These are phyloP conservation scores for Dreissena rostriformis DNA, from an alignment of 1,140 invertebrate genomes.

Conservation along the genomic window DNA sequence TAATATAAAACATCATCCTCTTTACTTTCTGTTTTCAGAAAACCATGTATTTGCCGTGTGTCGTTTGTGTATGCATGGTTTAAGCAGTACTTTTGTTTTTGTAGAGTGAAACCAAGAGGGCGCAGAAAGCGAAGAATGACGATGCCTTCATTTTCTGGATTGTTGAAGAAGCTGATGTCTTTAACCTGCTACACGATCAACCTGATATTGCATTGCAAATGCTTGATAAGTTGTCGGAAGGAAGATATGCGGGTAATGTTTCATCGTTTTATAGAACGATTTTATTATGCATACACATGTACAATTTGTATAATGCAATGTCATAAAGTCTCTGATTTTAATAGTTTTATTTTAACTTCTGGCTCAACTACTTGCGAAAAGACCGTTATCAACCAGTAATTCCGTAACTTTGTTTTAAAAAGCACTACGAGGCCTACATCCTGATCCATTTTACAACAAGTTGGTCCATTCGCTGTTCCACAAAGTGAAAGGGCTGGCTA, in stretches of 20 bases:
- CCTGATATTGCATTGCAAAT: constrained; percentile 28
- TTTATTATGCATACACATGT: too few species aligned
- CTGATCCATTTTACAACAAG: not conserved
- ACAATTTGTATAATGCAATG: too few species aligned
- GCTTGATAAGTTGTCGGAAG: constrained; percentile 25
- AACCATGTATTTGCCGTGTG: too few species aligned
- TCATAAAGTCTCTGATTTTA: too few species aligned
- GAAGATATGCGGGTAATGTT: constrained; percentile 31
- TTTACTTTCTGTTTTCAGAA: too few species aligned
- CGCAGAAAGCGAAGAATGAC: constrained; percentile 3
- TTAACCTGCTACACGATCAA: constrained; percentile 38
- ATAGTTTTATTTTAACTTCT: too few species aligned
- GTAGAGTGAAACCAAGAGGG: constrained; percentile 33
- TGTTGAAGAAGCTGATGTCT: constrained; percentile 48
- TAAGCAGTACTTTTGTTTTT: not conserved
- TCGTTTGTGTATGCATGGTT: too few species aligned
- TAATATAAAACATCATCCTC: too few species aligned
- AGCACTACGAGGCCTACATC: constrained; percentile 28
- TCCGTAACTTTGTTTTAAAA: not conserved
- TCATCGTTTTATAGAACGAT: too few species aligned
- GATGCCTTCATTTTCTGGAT: constrained; percentile 43
- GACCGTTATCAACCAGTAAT: not conserved
- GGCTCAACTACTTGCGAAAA: too few species aligned
- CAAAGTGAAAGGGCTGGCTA: constrained; percentile 46
- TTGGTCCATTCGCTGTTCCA: constrained; percentile 51